Evolutionary conservation across 2,888 invertebrate species (phyloP).

Genomic region (Mythimna loreyi): DNA sequence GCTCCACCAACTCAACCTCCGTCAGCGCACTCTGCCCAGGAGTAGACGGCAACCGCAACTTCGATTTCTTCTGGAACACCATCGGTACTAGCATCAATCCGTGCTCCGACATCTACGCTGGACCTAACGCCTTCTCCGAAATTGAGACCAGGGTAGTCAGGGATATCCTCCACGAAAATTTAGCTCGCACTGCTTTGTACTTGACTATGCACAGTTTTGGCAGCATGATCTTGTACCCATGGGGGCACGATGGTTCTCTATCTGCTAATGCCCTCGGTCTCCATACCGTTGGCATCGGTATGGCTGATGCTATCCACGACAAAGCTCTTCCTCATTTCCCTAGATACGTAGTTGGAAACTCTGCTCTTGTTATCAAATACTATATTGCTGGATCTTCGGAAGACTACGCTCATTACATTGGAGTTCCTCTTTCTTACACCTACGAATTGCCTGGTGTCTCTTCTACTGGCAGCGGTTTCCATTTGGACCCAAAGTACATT

Average conservation of each 20-base stretch:
- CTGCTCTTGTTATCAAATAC: conserved; percentile 88
- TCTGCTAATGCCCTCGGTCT: conserved; percentile 87
- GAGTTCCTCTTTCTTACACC: conserved; percentile 91
- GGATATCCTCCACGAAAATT: conserved; percentile 89
- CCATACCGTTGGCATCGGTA: conserved; percentile 80
- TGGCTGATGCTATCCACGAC: conserved; percentile 80
- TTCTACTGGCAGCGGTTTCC: conserved; percentile 86
- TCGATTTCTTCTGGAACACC: conserved; percentile 93
- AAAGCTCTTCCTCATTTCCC: conserved; percentile 78
- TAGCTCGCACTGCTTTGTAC: conserved; percentile 91
- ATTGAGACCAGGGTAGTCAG: conserved; percentile 91
- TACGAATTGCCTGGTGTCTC: conserved; percentile 92
- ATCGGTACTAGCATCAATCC: conserved; percentile 89
- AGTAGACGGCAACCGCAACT: conserved; percentile 95
- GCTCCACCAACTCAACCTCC: conserved; percentile 83
- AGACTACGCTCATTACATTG: conserved; percentile 92
- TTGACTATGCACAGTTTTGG: conserved; percentile 95
- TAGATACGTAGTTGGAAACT: conserved; percentile 89
- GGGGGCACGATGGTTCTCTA: conserved; percentile 91
- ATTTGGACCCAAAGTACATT: conserved; percentile 90
- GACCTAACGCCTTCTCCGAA: conserved; percentile 92
- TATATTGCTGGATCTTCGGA: conserved; percentile 92
- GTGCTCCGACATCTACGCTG: conserved; percentile 92
- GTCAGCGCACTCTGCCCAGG: conserved; percentile 90
- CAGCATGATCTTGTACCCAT: conserved; percentile 93